Base-by-base conservation (phyloP, 1,140 invertebrate species). In the Pseudomyrmex cubaensis region DNA sequence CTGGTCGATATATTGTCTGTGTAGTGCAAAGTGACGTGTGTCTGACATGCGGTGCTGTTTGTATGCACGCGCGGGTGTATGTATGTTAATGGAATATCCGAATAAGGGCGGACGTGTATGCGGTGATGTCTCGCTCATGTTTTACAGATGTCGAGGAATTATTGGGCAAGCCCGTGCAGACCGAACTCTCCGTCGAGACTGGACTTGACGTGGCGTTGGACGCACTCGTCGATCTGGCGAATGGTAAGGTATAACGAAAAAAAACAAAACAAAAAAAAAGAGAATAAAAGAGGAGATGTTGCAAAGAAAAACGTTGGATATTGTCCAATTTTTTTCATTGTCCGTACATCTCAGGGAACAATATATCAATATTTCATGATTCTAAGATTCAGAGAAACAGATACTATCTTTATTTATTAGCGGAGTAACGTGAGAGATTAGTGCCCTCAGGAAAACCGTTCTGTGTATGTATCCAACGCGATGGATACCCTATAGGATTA, bases 121-220 rank as follows among this genome's bases (percentile, higher is more conserved):
- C 20, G 10, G 8, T 67, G 22, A 67, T 17, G 54, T 72, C 54
- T 61, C n/a, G 44, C 54, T 48, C 20, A 54, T 72, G 54, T 70
- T 77, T 93, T 95, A 56, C 92, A 97, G 96, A 96, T 89, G 95
- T 96, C 15, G 96, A 96, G 87, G 93, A 95, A 59, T 92, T 97
- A 44, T 90, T 97, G n/a, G 96, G 96, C 7, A 95, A 95, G 85
- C 96, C 96, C 12, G 96, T 96, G 76, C 96, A 96, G 91, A 91
- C 93, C 44, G 95, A 96, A 78, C 93, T 97, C 69, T 93, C 95
- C 2, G 91, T 92, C 0, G 96, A 97, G 92, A 96, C 96, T 35
- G 96, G 96, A n/a, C 93, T 96, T 20, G 96, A 96, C 86, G 93
- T 95, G 12, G 96, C 96, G 57, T 90, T 97, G 13, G 95, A 96